phyloP scores from a whole-genome alignment of 1,140 invertebrate species.

The Drosophila trapezifrons region DNA sequence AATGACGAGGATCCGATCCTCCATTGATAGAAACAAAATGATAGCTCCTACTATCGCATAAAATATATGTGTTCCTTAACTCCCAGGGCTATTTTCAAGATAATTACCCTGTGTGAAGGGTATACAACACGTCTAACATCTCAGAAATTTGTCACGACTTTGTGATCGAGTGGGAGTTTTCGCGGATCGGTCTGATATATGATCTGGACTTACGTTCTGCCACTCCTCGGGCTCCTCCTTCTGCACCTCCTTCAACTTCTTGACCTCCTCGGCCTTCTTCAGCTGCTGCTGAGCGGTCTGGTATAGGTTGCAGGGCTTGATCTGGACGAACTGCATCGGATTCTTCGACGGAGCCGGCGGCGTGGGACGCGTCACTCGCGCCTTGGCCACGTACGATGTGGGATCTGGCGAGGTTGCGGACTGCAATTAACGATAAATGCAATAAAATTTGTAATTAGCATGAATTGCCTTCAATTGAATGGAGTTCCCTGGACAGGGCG shows the following conservation, averaged over 20 bases:
- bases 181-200: constrained; percentile 9
- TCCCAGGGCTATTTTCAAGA: no score
- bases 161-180: constrained; percentile 28
- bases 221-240: constrained; percentile 94
- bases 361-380: constrained; percentile 85
- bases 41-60: background rate
- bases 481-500: background rate
- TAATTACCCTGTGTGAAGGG: no score
- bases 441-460: constrained; percentile 62
- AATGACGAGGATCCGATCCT: background rate
- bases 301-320: constrained; percentile 93
- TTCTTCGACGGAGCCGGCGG: constrained; percentile 92
- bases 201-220: constrained; percentile 91
- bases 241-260: constrained; percentile 90
- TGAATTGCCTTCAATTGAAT: constrained; percentile 51
- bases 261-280: constrained; percentile 92
- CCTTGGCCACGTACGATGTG: constrained; percentile 82
- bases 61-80: no score
- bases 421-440: constrained; percentile 63
- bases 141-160: constrained; percentile 71
- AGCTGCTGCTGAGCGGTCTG: constrained; percentile 93
- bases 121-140: constrained; percentile 19
- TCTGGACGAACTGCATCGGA: constrained; percentile 95
- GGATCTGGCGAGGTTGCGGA: constrained; percentile 80
- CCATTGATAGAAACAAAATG: background rate